Base-by-base conservation (phyloP, 2,113 vertebrate species). In the Butorides virescens region DNA sequence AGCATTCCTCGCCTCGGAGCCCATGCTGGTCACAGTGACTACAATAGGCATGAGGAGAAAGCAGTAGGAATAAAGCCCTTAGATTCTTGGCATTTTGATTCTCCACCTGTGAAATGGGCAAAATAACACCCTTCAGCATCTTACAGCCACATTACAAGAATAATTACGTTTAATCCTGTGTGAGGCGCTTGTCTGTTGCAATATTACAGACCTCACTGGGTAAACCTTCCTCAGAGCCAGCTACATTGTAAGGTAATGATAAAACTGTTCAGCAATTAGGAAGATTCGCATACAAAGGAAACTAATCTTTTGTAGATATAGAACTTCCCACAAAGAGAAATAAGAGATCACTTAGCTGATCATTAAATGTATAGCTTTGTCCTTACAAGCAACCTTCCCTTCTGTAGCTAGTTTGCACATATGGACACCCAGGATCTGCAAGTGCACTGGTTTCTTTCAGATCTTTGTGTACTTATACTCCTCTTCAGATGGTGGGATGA, bases 401-500 rank as follows among this genome's bases (percentile, higher is more conserved):
- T 61, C 85, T 90, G 77, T 63, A 72, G 66, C 66, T 72, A 9
- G 1, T 30, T 75, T 53, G 46, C 52, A 72, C 90, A 68, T 34
- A 78, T 5, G 49, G 92, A 25, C 71, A 68, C 4, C 15, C 62
- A 22, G 88, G 85, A 88, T 59, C 74, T 63, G 70, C 88, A 83
- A 26, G 8, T 5, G 23, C 83, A 27, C 1, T 9, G 4, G 5
- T 36, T 63, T 32, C 8, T 55, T 55, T 63, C 72, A n/a, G 55
- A 66, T 52, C 86, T 77, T 32, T 84, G 75, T 26, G 25, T 12
- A 58, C 75, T 90, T 65, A 17, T 2, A 0, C 72, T 83, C 62
- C 63, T 77, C 72, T 62, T 96, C 94, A 75, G 86, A 62, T 58
- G 79, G 18, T 71, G 76, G 65, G 70, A 89, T 71, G 59, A n/a